Evolutionary conservation across 1,140 invertebrate genomes (phyloP).

Genomic region (Ostrea edulis): DNA sequence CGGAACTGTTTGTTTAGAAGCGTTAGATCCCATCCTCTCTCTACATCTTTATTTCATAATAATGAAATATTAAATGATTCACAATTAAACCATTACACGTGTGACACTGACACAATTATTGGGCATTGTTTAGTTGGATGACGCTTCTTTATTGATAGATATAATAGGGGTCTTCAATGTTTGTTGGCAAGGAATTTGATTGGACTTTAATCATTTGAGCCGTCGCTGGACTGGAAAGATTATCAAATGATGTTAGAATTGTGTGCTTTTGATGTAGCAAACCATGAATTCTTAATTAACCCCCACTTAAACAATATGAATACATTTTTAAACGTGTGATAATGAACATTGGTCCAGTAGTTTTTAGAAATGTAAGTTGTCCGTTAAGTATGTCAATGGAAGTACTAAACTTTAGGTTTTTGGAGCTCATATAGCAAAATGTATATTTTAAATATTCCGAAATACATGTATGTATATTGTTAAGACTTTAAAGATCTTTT

Average conservation of each 20-base stretch:
- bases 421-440: too few species aligned
- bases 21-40: background rate
- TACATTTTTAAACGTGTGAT: background rate
- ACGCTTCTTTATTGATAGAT: background rate
- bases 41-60: background rate
- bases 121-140: background rate
- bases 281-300: background rate
- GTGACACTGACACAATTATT: background rate
- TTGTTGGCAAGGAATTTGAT: background rate
- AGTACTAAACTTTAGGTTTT: too few species aligned
- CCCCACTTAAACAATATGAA: background rate
- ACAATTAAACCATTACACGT: background rate
- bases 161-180: background rate
- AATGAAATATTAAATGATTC: background rate
- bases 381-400: background rate
- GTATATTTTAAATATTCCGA: too few species aligned
- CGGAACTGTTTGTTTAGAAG: background rate
- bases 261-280: background rate
- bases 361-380: background rate
- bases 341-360: background rate
- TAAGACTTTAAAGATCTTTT: too few species aligned
- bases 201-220: constrained; percentile 12
- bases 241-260: background rate
- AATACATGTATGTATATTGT: too few species aligned
- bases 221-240: constrained; percentile 4